Base-by-base conservation (phyloP, 2,113 vertebrate genomes). In the Buteo buteo region DNA sequence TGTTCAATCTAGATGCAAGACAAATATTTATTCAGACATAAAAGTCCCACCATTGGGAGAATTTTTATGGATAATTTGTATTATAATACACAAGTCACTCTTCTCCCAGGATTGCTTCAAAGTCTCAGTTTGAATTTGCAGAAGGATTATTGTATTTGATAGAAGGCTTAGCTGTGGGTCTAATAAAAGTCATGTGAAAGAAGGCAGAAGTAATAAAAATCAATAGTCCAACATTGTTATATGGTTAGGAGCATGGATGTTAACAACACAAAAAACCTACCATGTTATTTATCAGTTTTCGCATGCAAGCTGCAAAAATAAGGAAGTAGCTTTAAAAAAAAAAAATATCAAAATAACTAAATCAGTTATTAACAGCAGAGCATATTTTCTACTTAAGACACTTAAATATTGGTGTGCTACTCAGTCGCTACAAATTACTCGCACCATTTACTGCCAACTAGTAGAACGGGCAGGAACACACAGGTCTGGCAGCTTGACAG, bases 111-210 rank as follows among this genome's bases (percentile, higher is more conserved):
- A 76, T 45, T 91, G 74, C 57, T 94, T 91, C 64, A 82, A 81
- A 94, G 89, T n/a, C 70, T 40, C 65, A 54, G 40, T 28, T 34
- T 86, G 66, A 94, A 88, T 95, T 86, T 96, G 77, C 61, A 66
- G 57, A 95, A 71, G 79, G 86, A 94, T 93, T 86, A 93, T 20
- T 93, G 28, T 69, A 94, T 73, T 78, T 93, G 87, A 92, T 52
- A 82, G 47, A 79, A 67, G 57, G 52, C 50, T 85, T 69, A 69
- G 38, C 44, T 65, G 20, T 50, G 31, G 32, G 36, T n/a, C 66
- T 73, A 85, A 82, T n/a, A 55, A 94, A 82, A 95, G 64, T 3
- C 52, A 61, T 12, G n/a, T 15, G 28, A 80, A 86, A 82, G 42
- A 82, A 36, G 38, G 31, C 10, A 91, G 61, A 91, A 84, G 6